Conservation (phyloP, 2,113 vertebrate genomes). For the Anarhynchus alexandrinus region DNA sequence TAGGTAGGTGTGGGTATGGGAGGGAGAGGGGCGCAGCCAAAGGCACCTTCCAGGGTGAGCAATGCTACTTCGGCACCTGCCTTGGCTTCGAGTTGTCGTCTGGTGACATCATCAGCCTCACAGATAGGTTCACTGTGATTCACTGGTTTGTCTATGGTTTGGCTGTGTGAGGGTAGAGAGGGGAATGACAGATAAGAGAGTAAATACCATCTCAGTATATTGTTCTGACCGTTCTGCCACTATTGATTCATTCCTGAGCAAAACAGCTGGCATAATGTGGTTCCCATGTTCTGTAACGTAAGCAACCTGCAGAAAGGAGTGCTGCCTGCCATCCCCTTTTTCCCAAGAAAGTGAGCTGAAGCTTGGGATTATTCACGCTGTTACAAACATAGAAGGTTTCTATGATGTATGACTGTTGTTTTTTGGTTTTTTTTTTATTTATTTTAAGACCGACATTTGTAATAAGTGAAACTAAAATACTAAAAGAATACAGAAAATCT, state of each 20-base stretch:
- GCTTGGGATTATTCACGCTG: neutral
- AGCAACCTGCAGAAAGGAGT: neutral
- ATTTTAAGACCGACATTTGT: neutral
- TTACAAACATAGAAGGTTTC: neutral
- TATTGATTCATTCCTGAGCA: neutral
- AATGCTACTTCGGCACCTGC: neutral
- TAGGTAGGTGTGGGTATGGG: neutral
- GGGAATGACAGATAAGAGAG: neutral
- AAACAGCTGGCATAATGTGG: neutral
- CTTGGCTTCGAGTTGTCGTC: neutral
- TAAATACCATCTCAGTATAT: neutral
- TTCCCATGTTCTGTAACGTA: neutral
- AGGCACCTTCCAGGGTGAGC: neutral
- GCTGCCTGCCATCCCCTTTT: neutral
- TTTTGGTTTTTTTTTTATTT: neutral
- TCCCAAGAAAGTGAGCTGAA: neutral
- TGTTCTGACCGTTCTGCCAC: neutral
- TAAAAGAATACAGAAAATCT: neutral
- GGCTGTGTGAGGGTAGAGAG: neutral
- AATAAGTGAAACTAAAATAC: neutral
- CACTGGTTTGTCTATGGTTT: neutral
- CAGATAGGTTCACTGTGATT: rapidly evolving
- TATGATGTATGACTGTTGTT: neutral
- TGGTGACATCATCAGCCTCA: neutral
- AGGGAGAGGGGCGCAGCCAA: neutral